Evolutionary conservation across 1,140 invertebrate species (phyloP).

Genomic region (Nasonia longicornis): DNA sequence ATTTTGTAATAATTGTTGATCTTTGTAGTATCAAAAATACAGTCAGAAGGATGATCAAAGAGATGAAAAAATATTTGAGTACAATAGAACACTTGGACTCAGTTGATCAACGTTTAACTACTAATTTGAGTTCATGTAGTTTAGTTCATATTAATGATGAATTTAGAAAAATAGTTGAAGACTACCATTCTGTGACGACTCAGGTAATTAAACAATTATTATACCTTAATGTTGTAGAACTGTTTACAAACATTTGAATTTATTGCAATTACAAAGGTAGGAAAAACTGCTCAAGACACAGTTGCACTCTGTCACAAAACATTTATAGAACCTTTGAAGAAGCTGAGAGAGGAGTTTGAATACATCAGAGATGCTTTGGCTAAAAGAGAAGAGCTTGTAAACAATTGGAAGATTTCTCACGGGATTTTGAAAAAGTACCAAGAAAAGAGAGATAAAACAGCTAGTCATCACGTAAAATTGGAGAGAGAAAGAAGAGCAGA

Average conservation of each 20-base stretch:
- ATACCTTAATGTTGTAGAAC: background rate
- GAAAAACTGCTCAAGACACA: slow-evolving; percentile 61
- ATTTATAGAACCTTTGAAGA: slow-evolving; percentile 67
- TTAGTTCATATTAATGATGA: slow-evolving; percentile 62
- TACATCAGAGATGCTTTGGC: slow-evolving; percentile 57
- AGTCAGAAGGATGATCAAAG: slow-evolving; percentile 63
- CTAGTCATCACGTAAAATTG: slow-evolving; percentile 63
- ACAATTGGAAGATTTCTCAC: slow-evolving; percentile 58
- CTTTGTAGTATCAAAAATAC: slow-evolving; percentile 60
- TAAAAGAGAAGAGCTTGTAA: slow-evolving; percentile 63
- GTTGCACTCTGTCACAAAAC: slow-evolving; percentile 57
- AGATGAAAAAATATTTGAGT: slow-evolving; percentile 64
- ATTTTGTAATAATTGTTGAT: slow-evolving; percentile 36
- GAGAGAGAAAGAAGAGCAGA: slow-evolving; percentile 60
- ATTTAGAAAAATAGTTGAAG: slow-evolving; percentile 63
- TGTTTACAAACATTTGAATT: slow-evolving; percentile 12
- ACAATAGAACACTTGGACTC: slow-evolving; percentile 57
- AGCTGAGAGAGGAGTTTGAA: slow-evolving; percentile 62
- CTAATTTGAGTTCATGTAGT: slow-evolving; percentile 60
- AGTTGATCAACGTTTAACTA: slow-evolving; percentile 62
- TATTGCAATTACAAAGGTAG: slow-evolving; percentile 53
- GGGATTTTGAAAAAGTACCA: slow-evolving; percentile 62
- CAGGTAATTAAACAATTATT: slow-evolving; percentile 53
- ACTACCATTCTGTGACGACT: slow-evolving; percentile 65
- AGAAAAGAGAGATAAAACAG: slow-evolving; percentile 65